Base-by-base conservation (phyloP, 2,888 invertebrate species). In the Caenorhabditis sp. region DNA sequence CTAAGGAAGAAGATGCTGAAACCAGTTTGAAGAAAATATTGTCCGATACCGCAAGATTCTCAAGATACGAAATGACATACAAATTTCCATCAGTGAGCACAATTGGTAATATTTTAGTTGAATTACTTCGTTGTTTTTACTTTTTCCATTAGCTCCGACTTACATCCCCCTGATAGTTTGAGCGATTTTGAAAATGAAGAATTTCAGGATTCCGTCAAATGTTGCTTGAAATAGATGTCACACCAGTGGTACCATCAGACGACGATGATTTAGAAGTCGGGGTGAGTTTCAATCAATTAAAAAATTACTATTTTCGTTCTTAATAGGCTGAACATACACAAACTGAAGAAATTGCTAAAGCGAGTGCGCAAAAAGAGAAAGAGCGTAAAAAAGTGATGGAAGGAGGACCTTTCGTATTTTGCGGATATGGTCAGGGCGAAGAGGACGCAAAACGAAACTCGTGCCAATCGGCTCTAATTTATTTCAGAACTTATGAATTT, bases 251-350 rank as follows among this genome's bases (percentile, higher is more conserved):
- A 1, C 54, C 59, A 2, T 58, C 72, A 7, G 72, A 72, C 10
- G n/a, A 38, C 0, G 72, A 72, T 21, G 72, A 72, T 10, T 50
- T 67, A 56, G 36, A 64, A 56, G 26, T 72, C 25, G 72, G 67
- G n/a, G 57, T 58, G 17, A 20, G 57, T 52, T 52, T 52, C 52
- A 52, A 1, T 52, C n/a, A n/a, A n/a, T n/a, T n/a, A n/a, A n/a
- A n/a, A n/a, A n/a, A n/a, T n/a, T n/a, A n/a, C n/a, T 23, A 52
- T 20, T n/a, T 52, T 52, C 21, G 8, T n/a, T 21, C 25, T 60
- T 12, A n/a, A n/a, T 25, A 60, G 60, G 67, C 72, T 3, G 72
- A 72, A 38, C 71, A 71, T 49, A 71, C 71, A 3, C 63, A 71
- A 14, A 71, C 71, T 4, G 65, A 62, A 17, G 72, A 72, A 31